Percentiles rank a stretch among this genome's conserved stretches.
These are phyloP conservation scores for Madoqua kirkii DNA, from an alignment of 2,113 vertebrate genomes.

Conservation along the genomic window DNA sequence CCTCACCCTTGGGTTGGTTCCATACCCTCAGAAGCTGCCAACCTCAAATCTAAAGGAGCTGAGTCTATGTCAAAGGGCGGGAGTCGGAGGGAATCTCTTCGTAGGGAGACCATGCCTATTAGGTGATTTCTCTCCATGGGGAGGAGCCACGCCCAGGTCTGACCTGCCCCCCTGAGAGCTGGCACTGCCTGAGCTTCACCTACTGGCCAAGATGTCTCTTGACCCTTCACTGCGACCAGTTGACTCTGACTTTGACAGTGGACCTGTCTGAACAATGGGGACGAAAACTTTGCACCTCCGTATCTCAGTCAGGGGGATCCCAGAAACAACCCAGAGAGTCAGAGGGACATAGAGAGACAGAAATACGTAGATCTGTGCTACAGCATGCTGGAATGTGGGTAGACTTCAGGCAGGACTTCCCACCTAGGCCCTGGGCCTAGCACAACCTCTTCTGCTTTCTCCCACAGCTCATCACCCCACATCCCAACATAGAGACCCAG, in stretches of 20 bases:
- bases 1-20: not conserved
- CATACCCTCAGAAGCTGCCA: not conserved
- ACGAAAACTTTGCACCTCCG: not conserved
- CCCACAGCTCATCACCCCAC: constrained; percentile 57
- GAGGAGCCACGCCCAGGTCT: rapidly evolving
- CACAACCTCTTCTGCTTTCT: not conserved
- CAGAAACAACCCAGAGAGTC: not conserved
- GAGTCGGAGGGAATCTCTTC: not conserved
- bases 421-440: not conserved
- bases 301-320: not conserved
- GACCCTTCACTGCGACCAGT: not conserved
- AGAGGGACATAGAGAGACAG: not conserved
- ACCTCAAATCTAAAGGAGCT: not conserved
- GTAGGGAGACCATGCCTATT: not conserved
- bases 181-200: constrained; percentile 9
- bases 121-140: rapidly evolving
- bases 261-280: not conserved
- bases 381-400: not conserved
- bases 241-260: not conserved
- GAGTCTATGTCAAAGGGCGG: not conserved
- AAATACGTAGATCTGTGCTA: not conserved
- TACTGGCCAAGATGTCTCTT: not conserved
- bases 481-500: constrained; percentile 48
- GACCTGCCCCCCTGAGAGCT: not conserved
- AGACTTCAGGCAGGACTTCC: not conserved